Evolutionary conservation across 2,888 invertebrate species (phyloP), one percentile per base, ranked within the genome.

Genomic region (Rhynchonema sp.): DNA sequence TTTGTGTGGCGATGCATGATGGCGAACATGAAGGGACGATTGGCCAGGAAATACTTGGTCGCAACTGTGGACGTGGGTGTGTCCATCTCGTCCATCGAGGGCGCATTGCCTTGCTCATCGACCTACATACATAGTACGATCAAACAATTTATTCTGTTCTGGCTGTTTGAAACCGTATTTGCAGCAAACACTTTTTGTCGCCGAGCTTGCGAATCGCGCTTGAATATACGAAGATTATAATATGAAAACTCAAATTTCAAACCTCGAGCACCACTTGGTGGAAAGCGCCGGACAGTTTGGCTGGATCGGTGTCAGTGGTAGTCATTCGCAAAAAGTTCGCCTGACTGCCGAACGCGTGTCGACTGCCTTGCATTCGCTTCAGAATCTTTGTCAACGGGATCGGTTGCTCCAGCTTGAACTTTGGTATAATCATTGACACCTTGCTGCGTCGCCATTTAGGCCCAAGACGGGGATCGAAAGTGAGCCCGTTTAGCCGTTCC

Each of bases 211-310:
- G 9, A 55, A 46, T 17, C 26, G 52, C 6, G 52, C 3, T 17
- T 9, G n/a, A n/a, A n/a, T n/a, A n/a, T n/a, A n/a, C n/a, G n/a
- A n/a, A n/a, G n/a, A n/a, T n/a, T n/a, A n/a, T n/a, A n/a, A n/a
- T n/a, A 52, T 20, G n/a, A 17, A 52, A 52, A 22, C 9, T 52
- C n/a, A n/a, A 25, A 52, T 6, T 52, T 17, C n/a, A n/a, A 38
- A 57, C 57, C 57, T 57, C 57, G n/a, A 57, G n/a, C 29, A 57
- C 46, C 1, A 49, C 57, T 46, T 62, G 58, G 55, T 62, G 62
- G 20, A 62, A 2, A 20, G 58, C 62, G n/a, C n/a, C 53, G 13
- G 61, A 57, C 2, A 62, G 58, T 23, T 23, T 52, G 22, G 60
- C 56, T n/a, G 3, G 17, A 26, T 57, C 59, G n/a, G 26, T 13